Evolutionary conservation across 2,797 vertebrate genomes (phyloP), one percentile per base, ranked within the genome.

Genomic region (Spinus olivaceus): DNA sequence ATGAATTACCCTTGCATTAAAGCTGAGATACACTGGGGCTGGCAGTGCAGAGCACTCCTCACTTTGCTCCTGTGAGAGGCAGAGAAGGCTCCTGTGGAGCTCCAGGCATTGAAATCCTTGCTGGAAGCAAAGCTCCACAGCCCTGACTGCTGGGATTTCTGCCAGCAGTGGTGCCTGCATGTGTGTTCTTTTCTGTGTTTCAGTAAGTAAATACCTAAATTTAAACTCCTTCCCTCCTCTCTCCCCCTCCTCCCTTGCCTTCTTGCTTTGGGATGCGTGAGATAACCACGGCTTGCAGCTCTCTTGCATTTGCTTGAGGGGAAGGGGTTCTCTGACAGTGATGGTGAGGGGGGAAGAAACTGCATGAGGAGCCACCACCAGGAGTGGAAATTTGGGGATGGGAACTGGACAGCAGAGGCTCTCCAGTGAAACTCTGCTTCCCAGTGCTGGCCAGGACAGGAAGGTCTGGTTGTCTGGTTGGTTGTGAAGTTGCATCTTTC

Each of bases 151-250:
- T 76, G 81, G 56, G 51, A 81, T 81, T 96, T 49, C 64, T 94
- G 80, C 94, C 71, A 83, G 1, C 3, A 54, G 6, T 56, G 82
- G 37, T 88, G 71, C 88, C 69, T 70, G 20, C 37, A 16, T 57
- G 14, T 57, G 51, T 72, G 72, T 69, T n/a, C 70, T 88, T 86
- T 88, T 5, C 80, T 84, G 32, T 27, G 39, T 81, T 94, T 82
- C 83, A 77, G 95, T 95, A 91, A 96, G 96, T 97, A 94, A 92
- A 74, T 81, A 37, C 2, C 59, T 70, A 37, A 59, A 80, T 78
- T 94, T 94, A 67, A 81, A 69, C 41, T 33, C 37, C 42, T 90
- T 1, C 9, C 18, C 10, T 6, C 72, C n/a, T 35, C 51, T 74
- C 18, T 64, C 42, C 33, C 24, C 12, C 39, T 18, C 13, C 81